Evolutionary conservation across 2,888 invertebrate species (phyloP).

Genomic region (Watsonalla binaria): DNA sequence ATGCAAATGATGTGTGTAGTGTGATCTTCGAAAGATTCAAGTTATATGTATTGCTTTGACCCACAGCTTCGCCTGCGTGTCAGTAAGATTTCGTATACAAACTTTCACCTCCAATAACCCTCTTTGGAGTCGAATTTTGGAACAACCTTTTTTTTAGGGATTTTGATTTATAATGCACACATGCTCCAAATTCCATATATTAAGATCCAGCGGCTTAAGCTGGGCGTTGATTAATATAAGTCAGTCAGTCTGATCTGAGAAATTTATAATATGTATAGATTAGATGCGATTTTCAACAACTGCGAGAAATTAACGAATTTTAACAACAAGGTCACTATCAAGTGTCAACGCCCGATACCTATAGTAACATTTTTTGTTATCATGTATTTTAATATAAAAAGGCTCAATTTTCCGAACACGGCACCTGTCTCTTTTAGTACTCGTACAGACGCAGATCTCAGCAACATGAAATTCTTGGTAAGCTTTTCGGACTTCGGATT

Average conservation of each 20-base stretch:
- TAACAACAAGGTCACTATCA: constrained; percentile 31
- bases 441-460: constrained; percentile 37
- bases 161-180: too few relatives aligned
- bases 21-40: background rate
- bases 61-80: too few relatives aligned
- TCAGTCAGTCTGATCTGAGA: too few relatives aligned
- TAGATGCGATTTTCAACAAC: constrained; percentile 1
- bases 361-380: constrained; percentile 25
- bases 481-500: constrained; percentile 14
- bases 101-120: too few relatives aligned
- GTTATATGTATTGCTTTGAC: background rate
- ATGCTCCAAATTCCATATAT: too few relatives aligned
- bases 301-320: constrained; percentile 21
- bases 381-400: constrained; percentile 38
- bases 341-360: constrained; percentile 32
- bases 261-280: background rate
- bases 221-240: too few relatives aligned
- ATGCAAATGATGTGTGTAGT: too few relatives aligned
- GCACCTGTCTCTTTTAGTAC: constrained; percentile 37
- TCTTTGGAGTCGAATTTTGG: too few relatives aligned
- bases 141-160: too few relatives aligned
- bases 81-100: too few relatives aligned
- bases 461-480: constrained; percentile 51
- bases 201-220: too few relatives aligned
- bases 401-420: constrained; percentile 17